phyloP scores from a whole-genome alignment of 2,888 invertebrate species.

The Antheraea yamamai region DNA sequence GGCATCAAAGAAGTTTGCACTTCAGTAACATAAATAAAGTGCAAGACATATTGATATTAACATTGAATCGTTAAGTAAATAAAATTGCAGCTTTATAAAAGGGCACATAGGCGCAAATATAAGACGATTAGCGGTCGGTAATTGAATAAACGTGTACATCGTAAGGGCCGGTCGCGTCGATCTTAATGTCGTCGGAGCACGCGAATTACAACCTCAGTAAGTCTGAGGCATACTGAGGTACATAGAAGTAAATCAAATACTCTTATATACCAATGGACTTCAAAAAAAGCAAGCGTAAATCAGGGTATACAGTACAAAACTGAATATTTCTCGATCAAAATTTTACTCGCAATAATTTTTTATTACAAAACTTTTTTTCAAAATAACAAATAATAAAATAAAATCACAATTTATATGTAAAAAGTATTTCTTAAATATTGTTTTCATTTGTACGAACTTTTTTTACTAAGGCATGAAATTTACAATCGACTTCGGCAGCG shows the following conservation, averaged over 20 bases:
- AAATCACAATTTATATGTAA: too few relatives aligned
- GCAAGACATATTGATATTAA: not conserved
- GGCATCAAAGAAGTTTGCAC: too few relatives aligned
- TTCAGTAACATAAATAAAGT: not conserved
- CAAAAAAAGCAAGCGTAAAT: not conserved
- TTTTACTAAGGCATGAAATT: too few relatives aligned
- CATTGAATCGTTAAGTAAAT: not conserved
- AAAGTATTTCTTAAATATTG: too few relatives aligned
- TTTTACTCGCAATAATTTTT: too few relatives aligned
- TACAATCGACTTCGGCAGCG: too few relatives aligned
- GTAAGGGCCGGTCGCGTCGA: conserved; percentile 31
- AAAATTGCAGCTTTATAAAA: conserved; percentile 6
- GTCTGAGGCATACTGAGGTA: conserved; percentile 4
- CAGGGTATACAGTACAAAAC: not conserved
- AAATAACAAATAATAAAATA: too few relatives aligned
- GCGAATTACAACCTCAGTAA: conserved; percentile 29
- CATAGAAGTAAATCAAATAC: not conserved
- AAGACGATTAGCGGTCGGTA: conserved; percentile 49
- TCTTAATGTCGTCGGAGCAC: conserved; percentile 39
- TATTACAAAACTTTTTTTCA: too few relatives aligned
- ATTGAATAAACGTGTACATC: conserved; percentile 58
- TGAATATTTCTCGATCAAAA: not conserved
- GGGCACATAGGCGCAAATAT: conserved; percentile 28
- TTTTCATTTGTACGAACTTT: too few relatives aligned
- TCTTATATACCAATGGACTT: not conserved